Evolutionary conservation across 2,113 vertebrate genomes (phyloP), one percentile per base, ranked within the genome.

Genomic region (Progne subis): DNA sequence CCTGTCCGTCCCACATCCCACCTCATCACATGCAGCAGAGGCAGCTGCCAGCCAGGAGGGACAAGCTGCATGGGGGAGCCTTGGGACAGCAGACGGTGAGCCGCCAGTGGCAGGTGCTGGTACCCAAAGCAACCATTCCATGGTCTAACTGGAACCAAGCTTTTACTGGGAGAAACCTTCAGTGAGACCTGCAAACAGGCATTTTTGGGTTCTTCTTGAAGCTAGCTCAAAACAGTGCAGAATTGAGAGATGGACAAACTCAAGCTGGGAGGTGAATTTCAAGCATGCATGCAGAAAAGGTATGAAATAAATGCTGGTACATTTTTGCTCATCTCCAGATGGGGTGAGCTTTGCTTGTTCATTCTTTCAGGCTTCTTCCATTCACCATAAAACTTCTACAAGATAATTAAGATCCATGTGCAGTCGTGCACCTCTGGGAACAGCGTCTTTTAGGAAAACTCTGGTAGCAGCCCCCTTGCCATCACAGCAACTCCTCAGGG

Each of bases 71-170:
- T 9, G 8, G 15, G 1, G 0, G 39, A 85, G 65, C 55, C 57
- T 50, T 68, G 34, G 44, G 49, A 49, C 82, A 59, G 12, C 78
- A 32, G 39, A 18, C 18, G 52, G n/a, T 11, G 16, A 91, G 69
- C 49, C 80, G 41, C 46, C 4, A 0, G 2, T 6, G 15, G n/a
- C 3, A 8, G 44, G 8, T 2, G 1, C 49, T 60, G 39, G 20
- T 31, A 46, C 60, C 39, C 74, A 75, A 37, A 95, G 55, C 77
- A 74, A 25, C 25, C 12, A 23, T 12, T 16, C 18, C n/a, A 23
- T 5, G 23, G 32, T 17, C 76, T 50, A 47, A 24, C 52, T 47
- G 56, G 50, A 84, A 75, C 50, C 50, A 53, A 44, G 52, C 12
- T 78, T 82, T 43, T 64, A 50, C 43, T 76, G 29, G 18, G 32